Evolutionary conservation across 30 jellyfish, hydroid and myxozoan genomes (phyloP), one percentile per base, ranked within the genome.

Genomic region (Haliclystus octoradiatus): DNA sequence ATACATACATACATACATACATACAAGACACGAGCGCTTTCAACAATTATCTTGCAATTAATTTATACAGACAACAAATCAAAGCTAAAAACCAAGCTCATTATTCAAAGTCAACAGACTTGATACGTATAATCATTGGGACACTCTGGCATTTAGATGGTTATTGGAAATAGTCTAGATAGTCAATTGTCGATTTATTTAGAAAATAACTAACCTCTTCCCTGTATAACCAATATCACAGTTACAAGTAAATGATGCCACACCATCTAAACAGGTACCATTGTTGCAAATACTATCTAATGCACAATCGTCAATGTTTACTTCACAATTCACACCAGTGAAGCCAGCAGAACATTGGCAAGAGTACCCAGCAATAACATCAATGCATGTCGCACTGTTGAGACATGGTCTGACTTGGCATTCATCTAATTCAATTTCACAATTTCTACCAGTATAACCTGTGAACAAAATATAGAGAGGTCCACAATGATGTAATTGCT

Each of bases 211-310:
- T 78, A 35, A 78, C 92, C 69, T 40, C 31, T 61, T 69, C 27
- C 92, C 92, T 15, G 92, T 60, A 29, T 3, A 78, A 1, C 92
- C 92, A 9, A 77, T 66, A 2, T 35, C 63, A 61, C 92, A 78
- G 31, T 34, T 63, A 31, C 92, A 78, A 15, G 92, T 33, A 31
- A 65, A 78, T 33, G 34, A 31, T 34, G 68, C 69, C 22, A 78
- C 31, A 1, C 77, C 79, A 62, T 78, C 92, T 27, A 69, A 50
- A 60, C 92, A 78, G 3, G 73, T 60, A 26, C 92, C 92, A 62
- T 46, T 50, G 27, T 70, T 70, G 5, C 70, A 40, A 31, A 77
- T 62, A 25, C 5, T 31, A 14, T 24, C 9, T 23, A 68, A 24
- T 19, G 29, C 49, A 52, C 92, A 78, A 12, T 78, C 92, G 34